phyloP scores from a whole-genome alignment of 2,888 invertebrate species.

The Epinotia bilunana region DNA sequence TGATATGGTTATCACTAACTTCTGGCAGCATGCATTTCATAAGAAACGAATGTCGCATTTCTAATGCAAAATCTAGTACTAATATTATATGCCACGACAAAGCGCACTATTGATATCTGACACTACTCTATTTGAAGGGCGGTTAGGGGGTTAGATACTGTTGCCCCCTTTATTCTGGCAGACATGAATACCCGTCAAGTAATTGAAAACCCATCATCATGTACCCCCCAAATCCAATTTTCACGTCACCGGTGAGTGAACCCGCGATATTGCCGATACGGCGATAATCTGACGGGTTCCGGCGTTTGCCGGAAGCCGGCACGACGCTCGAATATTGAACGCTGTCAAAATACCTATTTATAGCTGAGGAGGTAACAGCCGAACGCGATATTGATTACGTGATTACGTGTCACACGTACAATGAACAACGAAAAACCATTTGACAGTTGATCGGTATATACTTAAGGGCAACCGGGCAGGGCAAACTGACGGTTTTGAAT shows the following conservation, averaged over 20 bases:
- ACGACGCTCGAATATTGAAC: slow-evolving; percentile 38
- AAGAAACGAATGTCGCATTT: too few relatives aligned
- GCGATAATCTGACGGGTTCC: slow-evolving; percentile 40
- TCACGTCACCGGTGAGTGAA: slow-evolving; percentile 23
- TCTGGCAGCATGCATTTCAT: too few relatives aligned
- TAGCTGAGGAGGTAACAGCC: background rate
- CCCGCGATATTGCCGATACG: slow-evolving; percentile 32
- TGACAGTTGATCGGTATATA: too few relatives aligned
- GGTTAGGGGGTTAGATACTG: too few relatives aligned
- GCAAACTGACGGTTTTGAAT: too few relatives aligned
- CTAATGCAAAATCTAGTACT: too few relatives aligned
- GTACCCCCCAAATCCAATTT: slow-evolving; percentile 21
- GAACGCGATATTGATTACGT: background rate
- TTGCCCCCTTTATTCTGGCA: too few relatives aligned
- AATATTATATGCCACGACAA: too few relatives aligned
- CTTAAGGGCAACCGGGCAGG: too few relatives aligned
- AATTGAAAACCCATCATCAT: slow-evolving; percentile 5
- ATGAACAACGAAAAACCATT: background rate
- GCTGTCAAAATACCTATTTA: slow-evolving; percentile 36
- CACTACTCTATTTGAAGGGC: too few relatives aligned
- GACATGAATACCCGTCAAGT: background rate
- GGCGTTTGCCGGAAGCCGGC: slow-evolving; percentile 25
- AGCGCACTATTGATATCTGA: too few relatives aligned
- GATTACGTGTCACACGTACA: background rate
- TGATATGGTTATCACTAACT: too few relatives aligned